phyloP scores from a whole-genome alignment of 1,140 invertebrate genomes.

The Meloidogyne exigua region DNA sequence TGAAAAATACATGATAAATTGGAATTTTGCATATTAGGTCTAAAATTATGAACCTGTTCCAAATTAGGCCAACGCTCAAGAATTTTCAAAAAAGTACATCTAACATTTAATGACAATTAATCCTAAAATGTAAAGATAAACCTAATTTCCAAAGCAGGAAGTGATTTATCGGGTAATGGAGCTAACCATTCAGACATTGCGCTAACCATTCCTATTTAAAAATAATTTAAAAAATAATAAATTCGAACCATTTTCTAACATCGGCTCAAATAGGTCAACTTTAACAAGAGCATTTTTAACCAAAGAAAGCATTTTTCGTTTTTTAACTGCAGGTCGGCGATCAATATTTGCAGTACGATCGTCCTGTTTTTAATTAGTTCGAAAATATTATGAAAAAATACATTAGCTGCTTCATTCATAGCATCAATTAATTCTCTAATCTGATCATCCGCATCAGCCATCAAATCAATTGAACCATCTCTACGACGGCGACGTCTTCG shows the following conservation, averaged over 20 bases:
- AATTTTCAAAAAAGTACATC: slow-evolving; percentile 82
- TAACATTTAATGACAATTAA: slow-evolving; percentile 67
- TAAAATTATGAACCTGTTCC: slow-evolving; percentile 30
- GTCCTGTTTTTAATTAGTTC: slow-evolving; percentile 31
- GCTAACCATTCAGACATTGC: slow-evolving; percentile 70
- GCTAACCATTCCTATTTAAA: slow-evolving; percentile 48
- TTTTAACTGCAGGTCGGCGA: slow-evolving; percentile 53
- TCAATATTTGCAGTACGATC: slow-evolving; percentile 55
- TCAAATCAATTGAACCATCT: slow-evolving; percentile 55
- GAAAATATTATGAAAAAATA: slow-evolving; percentile 20
- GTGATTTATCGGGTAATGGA: slow-evolving; percentile 90
- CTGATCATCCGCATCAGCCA: slow-evolving; percentile 57
- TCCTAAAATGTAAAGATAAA: slow-evolving; percentile 64
- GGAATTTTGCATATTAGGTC: too few relatives aligned
- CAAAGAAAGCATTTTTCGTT: slow-evolving; percentile 52
- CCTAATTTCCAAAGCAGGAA: slow-evolving; percentile 80
- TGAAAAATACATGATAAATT: slow-evolving; percentile 16
- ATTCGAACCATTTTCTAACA: slow-evolving; percentile 52
- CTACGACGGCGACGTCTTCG: slow-evolving; percentile 24
- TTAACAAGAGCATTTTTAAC: slow-evolving; percentile 48
- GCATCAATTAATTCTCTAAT: slow-evolving; percentile 49
- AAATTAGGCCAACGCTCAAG: slow-evolving; percentile 50
- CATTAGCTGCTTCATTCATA: slow-evolving; percentile 56
- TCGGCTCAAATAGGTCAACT: slow-evolving; percentile 55
- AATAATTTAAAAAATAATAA: background rate